Conservation (phyloP, 2,888 invertebrate genomes). For the Brenthis daphne region DNA sequence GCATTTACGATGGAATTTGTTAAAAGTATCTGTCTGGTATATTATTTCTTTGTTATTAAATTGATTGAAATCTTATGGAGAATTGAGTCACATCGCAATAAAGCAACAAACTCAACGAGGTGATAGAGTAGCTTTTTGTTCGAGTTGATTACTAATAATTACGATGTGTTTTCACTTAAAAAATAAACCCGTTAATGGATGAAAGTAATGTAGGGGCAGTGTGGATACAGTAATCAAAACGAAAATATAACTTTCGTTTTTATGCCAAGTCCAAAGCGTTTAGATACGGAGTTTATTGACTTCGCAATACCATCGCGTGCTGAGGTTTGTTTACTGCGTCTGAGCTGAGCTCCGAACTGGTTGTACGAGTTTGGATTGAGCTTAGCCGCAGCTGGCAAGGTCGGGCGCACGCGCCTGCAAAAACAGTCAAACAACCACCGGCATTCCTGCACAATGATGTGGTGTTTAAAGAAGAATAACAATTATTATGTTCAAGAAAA, state of each 20-base stretch:
- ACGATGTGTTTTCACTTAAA: not conserved
- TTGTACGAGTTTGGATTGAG: constrained; percentile 65
- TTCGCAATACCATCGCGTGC: constrained; percentile 67
- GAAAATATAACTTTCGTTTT: constrained; percentile 38
- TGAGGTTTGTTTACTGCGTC: constrained; percentile 68
- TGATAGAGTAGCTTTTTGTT: too few species aligned
- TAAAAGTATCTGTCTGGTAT: too few species aligned
- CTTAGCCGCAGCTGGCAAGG: constrained; percentile 69
- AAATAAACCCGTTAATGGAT: not conserved
- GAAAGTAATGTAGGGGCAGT: constrained; percentile 4
- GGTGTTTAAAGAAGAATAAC: constrained; percentile 11
- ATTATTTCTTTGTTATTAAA: too few species aligned
- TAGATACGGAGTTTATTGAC: constrained; percentile 47
- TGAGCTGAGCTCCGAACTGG: constrained; percentile 60
- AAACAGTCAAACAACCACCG: constrained; percentile 48
- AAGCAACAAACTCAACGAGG: too few species aligned
- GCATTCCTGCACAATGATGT: constrained; percentile 62
- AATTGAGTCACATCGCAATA: too few species aligned
- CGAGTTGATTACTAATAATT: too few species aligned
- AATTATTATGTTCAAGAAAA: constrained; percentile 11
- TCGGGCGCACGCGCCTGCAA: constrained; percentile 69
- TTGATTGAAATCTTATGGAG: too few species aligned
- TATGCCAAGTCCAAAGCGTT: constrained; percentile 24
- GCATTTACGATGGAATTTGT: too few species aligned
- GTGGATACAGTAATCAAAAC: constrained; percentile 2